These are phyloP conservation scores for Campylorhamphus procurvoides DNA, from an alignment of 2,113 vertebrate genomes.

Conservation along the genomic window DNA sequence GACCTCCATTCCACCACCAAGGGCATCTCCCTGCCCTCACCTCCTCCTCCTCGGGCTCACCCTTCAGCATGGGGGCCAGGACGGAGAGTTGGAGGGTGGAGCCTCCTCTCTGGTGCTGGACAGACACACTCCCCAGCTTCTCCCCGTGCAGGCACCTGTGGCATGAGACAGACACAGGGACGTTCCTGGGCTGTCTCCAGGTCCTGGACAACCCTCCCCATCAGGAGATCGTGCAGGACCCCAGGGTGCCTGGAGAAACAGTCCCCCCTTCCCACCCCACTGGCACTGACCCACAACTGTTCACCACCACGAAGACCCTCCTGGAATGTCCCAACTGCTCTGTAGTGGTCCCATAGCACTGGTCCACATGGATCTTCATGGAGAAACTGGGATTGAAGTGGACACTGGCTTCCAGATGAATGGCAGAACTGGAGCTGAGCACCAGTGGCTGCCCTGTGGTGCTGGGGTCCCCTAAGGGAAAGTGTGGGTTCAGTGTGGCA, in stretches of 20 bases:
- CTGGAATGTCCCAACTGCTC: neutral
- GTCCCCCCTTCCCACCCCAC: neutral
- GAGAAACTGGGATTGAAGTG: neutral
- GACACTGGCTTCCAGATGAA: conserved; percentile 26
- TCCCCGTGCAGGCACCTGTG: conserved; percentile 2
- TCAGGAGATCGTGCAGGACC: neutral
- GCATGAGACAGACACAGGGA: neutral
- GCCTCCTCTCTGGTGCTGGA: neutral
- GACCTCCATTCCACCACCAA: neutral
- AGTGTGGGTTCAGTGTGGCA: neutral
- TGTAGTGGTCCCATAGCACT: neutral
- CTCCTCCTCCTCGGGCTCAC: neutral
- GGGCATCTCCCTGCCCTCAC: neutral
- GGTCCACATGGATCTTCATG: neutral
- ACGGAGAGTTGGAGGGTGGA: conserved; percentile 1
- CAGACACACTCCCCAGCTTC: neutral
- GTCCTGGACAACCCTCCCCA: neutral
- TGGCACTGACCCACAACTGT: conserved; percentile 4
- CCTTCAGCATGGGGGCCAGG: neutral
- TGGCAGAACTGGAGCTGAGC: neutral
- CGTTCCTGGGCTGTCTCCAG: neutral
- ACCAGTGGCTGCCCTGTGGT: neutral
- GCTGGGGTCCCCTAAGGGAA: neutral
- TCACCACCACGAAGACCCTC: neutral
- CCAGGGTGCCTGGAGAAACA: neutral